Percentiles rank a stretch among this genome's conserved stretches.
These are phyloP conservation scores for Sander lucioperca DNA, from an alignment of 2,113 vertebrate species.

Conservation along the genomic window DNA sequence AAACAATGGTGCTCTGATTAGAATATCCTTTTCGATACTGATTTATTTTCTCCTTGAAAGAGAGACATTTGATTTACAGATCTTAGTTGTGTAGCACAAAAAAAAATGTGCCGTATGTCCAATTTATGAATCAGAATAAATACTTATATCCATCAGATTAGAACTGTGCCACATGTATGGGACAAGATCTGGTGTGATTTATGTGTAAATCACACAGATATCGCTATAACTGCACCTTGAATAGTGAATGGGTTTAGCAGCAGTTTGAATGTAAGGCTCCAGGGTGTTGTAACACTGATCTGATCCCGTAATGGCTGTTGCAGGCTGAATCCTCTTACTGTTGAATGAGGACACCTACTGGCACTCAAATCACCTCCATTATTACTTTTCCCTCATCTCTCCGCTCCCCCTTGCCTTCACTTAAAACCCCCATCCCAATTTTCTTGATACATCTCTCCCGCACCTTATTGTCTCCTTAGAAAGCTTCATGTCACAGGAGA, in stretches of 20 bases:
- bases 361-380: constrained; percentile 15
- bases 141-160: not conserved
- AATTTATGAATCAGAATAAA: not conserved
- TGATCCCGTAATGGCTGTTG: constrained; percentile 19
- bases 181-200: not conserved
- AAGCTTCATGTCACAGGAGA: constrained; percentile 54
- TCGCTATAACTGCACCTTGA: not conserved
- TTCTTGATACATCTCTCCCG: constrained; percentile 2
- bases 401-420: not conserved
- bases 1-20: too few relatives aligned
- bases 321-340: constrained; percentile 47
- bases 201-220: not conserved
- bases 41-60: not conserved
- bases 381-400: not conserved
- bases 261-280: constrained; percentile 16
- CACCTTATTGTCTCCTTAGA: constrained; percentile 23
- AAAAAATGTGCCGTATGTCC: not conserved
- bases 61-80: not conserved
- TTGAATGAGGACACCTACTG: constrained; percentile 78
- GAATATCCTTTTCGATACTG: not conserved
- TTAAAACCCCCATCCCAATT: constrained; percentile 3
- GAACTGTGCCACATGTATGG: too few relatives aligned
- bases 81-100: not conserved
- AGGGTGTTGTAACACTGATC: constrained; percentile 20
- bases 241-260: not conserved